Conservation (phyloP, 1,140 invertebrate genomes). For the Cephus cinctus region DNA sequence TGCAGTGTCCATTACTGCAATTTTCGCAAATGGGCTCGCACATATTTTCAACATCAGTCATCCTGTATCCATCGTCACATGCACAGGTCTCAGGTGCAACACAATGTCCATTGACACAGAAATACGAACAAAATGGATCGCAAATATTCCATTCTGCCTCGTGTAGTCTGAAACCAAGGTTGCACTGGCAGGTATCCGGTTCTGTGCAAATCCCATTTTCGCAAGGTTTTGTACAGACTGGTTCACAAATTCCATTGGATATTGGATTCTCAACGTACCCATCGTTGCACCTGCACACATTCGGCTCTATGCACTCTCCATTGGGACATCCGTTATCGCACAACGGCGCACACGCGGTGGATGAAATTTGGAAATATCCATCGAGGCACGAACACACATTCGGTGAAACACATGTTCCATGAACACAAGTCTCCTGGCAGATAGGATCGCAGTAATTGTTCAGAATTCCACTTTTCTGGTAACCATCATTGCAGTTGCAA, state of each 20-base stretch:
- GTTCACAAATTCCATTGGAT: background rate
- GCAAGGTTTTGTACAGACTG: background rate
- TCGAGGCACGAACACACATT: conserved; percentile 58
- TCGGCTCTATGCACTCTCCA: conserved; percentile 28
- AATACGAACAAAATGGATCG: conserved; percentile 41
- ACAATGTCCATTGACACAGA: conserved; percentile 62
- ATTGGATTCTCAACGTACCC: conserved; percentile 6
- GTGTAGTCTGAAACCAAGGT: conserved; percentile 23
- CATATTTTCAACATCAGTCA: background rate
- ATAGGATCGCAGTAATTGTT: conserved; percentile 43
- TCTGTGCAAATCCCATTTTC: conserved; percentile 24
- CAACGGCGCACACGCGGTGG: conserved; percentile 17
- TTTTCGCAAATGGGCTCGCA: conserved; percentile 62
- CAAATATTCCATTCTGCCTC: conserved; percentile 34
- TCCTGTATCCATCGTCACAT: conserved; percentile 32
- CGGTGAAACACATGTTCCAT: conserved; percentile 62
- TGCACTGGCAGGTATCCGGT: conserved; percentile 36
- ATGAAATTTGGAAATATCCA: conserved; percentile 22
- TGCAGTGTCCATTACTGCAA: conserved; percentile 62
- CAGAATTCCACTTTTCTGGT: background rate
- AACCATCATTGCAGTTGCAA: conserved; percentile 30
- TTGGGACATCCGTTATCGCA: conserved; percentile 23
- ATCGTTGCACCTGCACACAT: conserved; percentile 26
- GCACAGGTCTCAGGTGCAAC: conserved; percentile 59
- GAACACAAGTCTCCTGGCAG: conserved; percentile 55